Percentiles rank a stretch among this genome's conserved stretches.
These are phyloP conservation scores for Psophia crepitans DNA, from an alignment of 2,113 vertebrate genomes.

Conservation along the genomic window DNA sequence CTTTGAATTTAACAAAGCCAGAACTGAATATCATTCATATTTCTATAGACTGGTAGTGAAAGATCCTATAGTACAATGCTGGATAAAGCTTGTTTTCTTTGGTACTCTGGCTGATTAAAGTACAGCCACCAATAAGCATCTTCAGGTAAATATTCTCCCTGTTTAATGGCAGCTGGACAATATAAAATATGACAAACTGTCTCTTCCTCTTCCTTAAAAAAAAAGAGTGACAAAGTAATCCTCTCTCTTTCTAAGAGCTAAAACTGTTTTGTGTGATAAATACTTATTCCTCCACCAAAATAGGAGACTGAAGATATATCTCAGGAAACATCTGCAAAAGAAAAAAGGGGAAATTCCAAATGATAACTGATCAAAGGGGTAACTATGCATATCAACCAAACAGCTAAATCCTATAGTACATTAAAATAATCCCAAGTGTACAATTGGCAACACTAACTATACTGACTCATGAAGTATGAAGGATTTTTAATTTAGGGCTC, in stretches of 20 bases:
- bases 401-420: slow-evolving; percentile 1
- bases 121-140: not conserved
- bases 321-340: not conserved
- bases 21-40: not conserved
- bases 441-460: slow-evolving; percentile 7
- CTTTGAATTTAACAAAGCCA: not conserved
- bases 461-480: slow-evolving; percentile 52
- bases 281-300: not conserved
- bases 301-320: not conserved
- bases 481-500: slow-evolving; percentile 57
- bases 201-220: not conserved
- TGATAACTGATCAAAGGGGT: slow-evolving; percentile 26
- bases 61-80: not conserved
- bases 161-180: not conserved
- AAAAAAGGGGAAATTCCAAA: not conserved
- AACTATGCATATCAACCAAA: slow-evolving; percentile 1
- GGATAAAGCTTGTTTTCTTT: not conserved
- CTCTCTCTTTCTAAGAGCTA: not conserved
- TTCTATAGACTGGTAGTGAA: not conserved
- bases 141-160: not conserved
- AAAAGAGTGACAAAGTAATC: not conserved
- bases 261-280: not conserved
- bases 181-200: not conserved
- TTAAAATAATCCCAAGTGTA: slow-evolving; percentile 36
- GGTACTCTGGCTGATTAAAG: not conserved